Evolutionary conservation across 2,888 invertebrate genomes (phyloP).

Genomic region (Polydrusus cervinus): DNA sequence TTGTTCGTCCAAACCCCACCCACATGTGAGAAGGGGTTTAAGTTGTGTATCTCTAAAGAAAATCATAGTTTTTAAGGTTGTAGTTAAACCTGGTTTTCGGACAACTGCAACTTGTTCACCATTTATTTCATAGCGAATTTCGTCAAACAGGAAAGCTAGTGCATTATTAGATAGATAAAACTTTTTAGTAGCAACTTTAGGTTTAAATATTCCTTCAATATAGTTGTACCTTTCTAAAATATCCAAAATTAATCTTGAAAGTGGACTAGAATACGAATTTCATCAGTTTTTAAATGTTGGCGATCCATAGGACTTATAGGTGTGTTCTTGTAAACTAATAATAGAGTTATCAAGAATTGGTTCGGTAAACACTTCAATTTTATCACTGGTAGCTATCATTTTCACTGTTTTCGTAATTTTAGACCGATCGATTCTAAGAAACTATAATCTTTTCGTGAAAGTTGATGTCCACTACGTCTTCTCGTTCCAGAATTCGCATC

Average conservation of each 20-base stretch:
- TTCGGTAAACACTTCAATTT: neutral
- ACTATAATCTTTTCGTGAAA: too few relatives aligned
- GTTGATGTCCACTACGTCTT: too few relatives aligned
- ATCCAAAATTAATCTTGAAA: constrained; percentile 13
- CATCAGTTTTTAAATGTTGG: constrained; percentile 30
- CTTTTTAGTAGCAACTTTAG: constrained; percentile 6
- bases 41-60: too few relatives aligned
- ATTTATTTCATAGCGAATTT: constrained; percentile 37
- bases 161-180: constrained; percentile 35
- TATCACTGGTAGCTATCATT: too few relatives aligned
- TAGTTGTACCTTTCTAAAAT: constrained; percentile 38
- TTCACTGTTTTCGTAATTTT: too few relatives aligned
- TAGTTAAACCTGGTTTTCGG: constrained; percentile 23
- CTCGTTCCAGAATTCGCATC: too few relatives aligned
- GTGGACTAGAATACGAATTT: constrained; percentile 20
- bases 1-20: constrained; percentile 26
- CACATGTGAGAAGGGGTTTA: neutral
- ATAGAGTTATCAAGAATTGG: constrained; percentile 23
- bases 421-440: too few relatives aligned
- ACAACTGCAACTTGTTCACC: constrained; percentile 31
- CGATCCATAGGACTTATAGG: constrained; percentile 42
- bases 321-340: constrained; percentile 27
- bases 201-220: constrained; percentile 25
- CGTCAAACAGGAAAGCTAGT: constrained; percentile 33
- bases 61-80: constrained; percentile 22